A percentile compares a stretch with the other conserved stretches of the same genome.
Evolutionary conservation across 2,888 invertebrate genomes (phyloP).

Genomic region (Mesorhabditis belari): DNA sequence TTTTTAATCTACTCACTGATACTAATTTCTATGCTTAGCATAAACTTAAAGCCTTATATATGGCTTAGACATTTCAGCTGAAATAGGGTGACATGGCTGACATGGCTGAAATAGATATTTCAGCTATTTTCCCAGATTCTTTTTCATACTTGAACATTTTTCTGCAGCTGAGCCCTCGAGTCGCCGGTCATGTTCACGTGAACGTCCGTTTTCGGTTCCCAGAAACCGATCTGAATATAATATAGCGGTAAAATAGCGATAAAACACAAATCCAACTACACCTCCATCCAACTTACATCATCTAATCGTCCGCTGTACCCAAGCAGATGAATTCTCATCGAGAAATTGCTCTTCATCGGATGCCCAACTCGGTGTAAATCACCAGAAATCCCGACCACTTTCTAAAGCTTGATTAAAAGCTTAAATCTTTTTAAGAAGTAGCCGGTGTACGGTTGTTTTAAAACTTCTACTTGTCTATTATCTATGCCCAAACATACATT

Average conservation of each 20-base stretch:
- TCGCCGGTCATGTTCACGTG: slow-evolving; percentile 48
- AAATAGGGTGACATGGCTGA: no score
- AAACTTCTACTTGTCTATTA: no score
- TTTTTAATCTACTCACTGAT: neutral
- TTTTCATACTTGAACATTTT: slow-evolving; percentile 40
- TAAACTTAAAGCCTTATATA: no score
- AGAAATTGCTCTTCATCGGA: slow-evolving; percentile 38
- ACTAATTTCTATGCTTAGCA: no score
- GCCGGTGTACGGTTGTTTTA: no score
- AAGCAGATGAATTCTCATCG: slow-evolving; percentile 48
- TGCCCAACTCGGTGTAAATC: slow-evolving; percentile 26
- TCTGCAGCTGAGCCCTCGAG: slow-evolving; percentile 45
- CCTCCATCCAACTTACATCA: slow-evolving; percentile 29
- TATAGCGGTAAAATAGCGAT: no score
- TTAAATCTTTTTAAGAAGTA: neutral
- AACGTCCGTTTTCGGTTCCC: slow-evolving; percentile 47
- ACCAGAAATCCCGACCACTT: slow-evolving; percentile 30
- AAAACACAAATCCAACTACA: no score
- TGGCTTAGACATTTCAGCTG: no score
- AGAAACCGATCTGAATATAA: slow-evolving; percentile 47
- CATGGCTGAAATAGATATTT: no score
- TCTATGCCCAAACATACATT: no score
- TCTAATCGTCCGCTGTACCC: slow-evolving; percentile 47
- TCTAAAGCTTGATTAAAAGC: no score
- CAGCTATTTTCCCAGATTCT: neutral